A percentile compares a stretch with the other conserved stretches of the same genome.
phyloP scores from a whole-genome alignment of 2,113 vertebrate genomes.

The Salvelinus sp. region DNA sequence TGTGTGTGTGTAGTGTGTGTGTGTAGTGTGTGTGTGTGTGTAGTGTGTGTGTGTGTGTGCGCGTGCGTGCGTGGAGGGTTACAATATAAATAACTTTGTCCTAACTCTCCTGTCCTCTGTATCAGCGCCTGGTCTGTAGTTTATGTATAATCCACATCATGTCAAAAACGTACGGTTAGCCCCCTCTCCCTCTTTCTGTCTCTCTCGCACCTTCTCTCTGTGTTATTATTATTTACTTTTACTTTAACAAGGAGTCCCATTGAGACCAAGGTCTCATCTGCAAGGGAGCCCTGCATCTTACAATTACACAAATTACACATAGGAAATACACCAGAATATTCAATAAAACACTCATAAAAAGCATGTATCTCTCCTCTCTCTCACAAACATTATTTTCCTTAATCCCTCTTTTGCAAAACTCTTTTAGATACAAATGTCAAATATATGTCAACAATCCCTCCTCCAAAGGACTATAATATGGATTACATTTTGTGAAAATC shows the following conservation, averaged over 20 bases:
- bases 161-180: constrained; percentile 18
- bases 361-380: background rate
- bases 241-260: too few species aligned
- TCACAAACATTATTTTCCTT: constrained; percentile 5
- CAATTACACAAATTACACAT: too few species aligned
- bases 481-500: too few species aligned
- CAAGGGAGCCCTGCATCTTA: too few species aligned
- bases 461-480: too few species aligned
- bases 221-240: too few species aligned
- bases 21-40: background rate
- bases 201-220: too few species aligned
- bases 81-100: background rate
- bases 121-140: constrained; percentile 36
- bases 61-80: background rate
- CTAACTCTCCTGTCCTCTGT: constrained; percentile 31
- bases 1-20: background rate
- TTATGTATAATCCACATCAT: constrained; percentile 68
- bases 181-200: background rate
- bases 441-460: too few species aligned
- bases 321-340: too few species aligned
- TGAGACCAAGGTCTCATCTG: too few species aligned
- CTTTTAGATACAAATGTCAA: too few species aligned
- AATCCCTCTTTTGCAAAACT: background rate
- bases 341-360: too few species aligned
- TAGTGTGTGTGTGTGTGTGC: background rate